Percentiles rank a stretch among this genome's conserved stretches.
Evolutionary conservation across 2,797 vertebrate genomes (phyloP).

Genomic region (Rhincodon typus): DNA sequence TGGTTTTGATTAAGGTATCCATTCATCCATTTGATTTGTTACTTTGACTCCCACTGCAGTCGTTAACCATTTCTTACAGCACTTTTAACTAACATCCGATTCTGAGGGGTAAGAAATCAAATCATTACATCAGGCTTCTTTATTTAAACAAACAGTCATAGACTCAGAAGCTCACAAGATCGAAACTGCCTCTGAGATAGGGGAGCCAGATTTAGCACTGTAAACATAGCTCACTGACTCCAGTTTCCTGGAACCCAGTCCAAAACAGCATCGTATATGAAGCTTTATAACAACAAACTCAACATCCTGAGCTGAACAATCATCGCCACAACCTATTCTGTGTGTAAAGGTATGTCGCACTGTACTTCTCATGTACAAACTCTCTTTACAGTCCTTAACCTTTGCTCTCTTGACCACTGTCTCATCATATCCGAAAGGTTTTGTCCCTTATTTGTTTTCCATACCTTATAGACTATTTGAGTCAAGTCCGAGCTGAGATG

Average conservation of each 20-base stretch:
- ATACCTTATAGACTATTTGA: not conserved
- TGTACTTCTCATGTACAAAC: not conserved
- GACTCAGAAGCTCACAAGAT: not conserved
- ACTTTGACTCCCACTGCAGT: not conserved
- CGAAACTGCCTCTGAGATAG: not conserved
- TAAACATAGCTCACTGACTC: not conserved
- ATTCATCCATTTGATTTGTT: not conserved
- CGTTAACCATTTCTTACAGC: not conserved
- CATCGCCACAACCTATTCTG: not conserved
- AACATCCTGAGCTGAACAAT: not conserved
- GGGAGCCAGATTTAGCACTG: not conserved
- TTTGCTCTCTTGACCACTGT: not conserved
- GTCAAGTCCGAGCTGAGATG: not conserved
- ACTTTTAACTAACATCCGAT: not conserved
- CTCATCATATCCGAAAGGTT: not conserved
- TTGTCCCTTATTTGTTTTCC: not conserved
- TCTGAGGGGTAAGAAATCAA: not conserved
- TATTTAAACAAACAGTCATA: not conserved
- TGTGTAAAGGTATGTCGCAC: not conserved
- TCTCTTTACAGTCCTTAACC: not conserved
- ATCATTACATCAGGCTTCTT: not conserved
- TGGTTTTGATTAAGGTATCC: not conserved
- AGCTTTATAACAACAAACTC: not conserved
- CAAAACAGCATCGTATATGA: not conserved
- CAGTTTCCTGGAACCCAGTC: not conserved